phyloP scores from a whole-genome alignment of 2,888 invertebrate genomes.

The Spilosoma lubricipeda region DNA sequence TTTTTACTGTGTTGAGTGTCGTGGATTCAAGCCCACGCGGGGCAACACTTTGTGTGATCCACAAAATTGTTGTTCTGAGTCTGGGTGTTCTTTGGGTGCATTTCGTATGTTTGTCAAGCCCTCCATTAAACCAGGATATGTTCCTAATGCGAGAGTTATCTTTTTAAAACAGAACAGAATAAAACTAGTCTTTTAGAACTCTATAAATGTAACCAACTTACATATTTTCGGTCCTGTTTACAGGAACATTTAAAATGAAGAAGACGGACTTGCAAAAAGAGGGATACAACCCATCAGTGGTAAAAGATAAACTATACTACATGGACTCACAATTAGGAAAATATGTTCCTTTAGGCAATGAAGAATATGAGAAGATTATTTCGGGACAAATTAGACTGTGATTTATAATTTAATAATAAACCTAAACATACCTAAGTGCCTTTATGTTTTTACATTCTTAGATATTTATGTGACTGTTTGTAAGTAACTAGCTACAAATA shows the following conservation, averaged over 20 bases:
- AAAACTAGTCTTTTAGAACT: neutral
- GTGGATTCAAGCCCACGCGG: too few relatives aligned
- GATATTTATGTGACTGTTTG: neutral
- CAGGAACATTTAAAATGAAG: slow-evolving; percentile 98
- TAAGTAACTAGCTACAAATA: neutral
- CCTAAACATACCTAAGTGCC: neutral
- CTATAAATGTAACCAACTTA: neutral
- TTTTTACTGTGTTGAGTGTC: too few relatives aligned
- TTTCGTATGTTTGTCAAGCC: too few relatives aligned
- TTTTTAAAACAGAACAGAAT: too few relatives aligned
- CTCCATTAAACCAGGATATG: too few relatives aligned
- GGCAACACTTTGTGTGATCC: too few relatives aligned
- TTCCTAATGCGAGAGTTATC: too few relatives aligned
- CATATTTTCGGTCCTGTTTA: slow-evolving; percentile 48
- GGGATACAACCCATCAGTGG: slow-evolving; percentile 91
- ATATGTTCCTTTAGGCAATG: slow-evolving; percentile 90
- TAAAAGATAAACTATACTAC: slow-evolving; percentile 93
- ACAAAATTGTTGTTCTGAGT: too few relatives aligned
- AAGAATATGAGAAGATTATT: slow-evolving; percentile 91
- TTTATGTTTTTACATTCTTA: neutral
- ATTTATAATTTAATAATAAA: slow-evolving; percentile 54
- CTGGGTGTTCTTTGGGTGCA: too few relatives aligned
- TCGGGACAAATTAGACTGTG: slow-evolving; percentile 92
- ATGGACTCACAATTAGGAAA: slow-evolving; percentile 88
- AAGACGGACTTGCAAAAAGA: slow-evolving; percentile 97